These are phyloP conservation scores for Temnothorax nylanderi DNA, from an alignment of 1,140 invertebrate species.

Conservation along the genomic window DNA sequence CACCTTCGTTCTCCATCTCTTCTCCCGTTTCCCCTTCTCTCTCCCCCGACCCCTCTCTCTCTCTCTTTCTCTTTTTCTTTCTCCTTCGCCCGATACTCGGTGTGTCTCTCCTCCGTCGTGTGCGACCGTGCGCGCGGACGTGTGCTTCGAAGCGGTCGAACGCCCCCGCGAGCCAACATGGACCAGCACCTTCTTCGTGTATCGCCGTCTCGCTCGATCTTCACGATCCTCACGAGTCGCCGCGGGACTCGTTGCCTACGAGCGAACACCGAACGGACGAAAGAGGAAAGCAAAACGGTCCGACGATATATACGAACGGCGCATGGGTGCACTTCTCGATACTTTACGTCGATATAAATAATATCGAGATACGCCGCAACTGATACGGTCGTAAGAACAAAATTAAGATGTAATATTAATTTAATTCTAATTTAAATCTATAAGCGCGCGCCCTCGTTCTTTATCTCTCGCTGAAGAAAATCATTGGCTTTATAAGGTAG, in stretches of 20 bases:
- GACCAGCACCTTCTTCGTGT: constrained; percentile 70
- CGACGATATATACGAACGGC: constrained; percentile 6
- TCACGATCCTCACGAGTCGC: constrained; percentile 81
- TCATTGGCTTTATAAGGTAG: not conserved
- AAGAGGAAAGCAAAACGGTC: constrained; percentile 51
- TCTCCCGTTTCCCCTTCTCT: constrained; percentile 21
- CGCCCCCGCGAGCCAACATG: constrained; percentile 78
- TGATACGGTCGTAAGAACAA: not conserved
- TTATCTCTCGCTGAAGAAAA: not conserved
- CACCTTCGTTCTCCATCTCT: constrained; percentile 63
- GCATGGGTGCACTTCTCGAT: not conserved
- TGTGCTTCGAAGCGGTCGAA: constrained; percentile 75
- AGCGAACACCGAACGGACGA: constrained; percentile 66
- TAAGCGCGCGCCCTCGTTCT: not conserved
- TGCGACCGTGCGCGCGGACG: constrained; percentile 61
- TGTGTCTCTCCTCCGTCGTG: constrained; percentile 41
- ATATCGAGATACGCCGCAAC: not conserved
- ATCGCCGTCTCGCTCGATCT: constrained; percentile 74
- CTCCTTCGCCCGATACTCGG: not conserved
- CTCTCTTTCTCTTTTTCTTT: constrained; percentile 17
- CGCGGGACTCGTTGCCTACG: constrained; percentile 69
- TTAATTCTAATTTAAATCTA: constrained; percentile 12
- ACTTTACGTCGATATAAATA: constrained; percentile 13
- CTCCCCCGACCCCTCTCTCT: not conserved
- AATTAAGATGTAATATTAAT: not conserved